Percentiles rank a stretch among this genome's conserved stretches.
Conservation (phyloP, 1,140 invertebrate genomes). For the Eurosta solidaginis region DNA sequence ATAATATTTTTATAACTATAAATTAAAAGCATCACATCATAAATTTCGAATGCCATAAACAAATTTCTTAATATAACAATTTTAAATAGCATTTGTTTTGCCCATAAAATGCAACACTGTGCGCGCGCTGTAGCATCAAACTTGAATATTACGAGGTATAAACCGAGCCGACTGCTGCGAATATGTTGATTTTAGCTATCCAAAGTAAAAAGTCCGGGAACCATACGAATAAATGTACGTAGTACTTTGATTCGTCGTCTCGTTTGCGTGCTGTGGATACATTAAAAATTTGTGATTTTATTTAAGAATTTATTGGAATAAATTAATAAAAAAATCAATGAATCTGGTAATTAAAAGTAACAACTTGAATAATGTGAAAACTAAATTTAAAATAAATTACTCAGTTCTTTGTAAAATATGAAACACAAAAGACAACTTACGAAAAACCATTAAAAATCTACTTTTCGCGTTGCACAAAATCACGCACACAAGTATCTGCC, state of each 20-base stretch:
- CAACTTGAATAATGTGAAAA: neutral
- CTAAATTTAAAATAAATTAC: neutral
- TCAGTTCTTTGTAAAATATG: neutral
- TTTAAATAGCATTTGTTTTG: neutral
- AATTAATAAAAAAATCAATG: slow-evolving; percentile 18
- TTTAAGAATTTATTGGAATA: neutral
- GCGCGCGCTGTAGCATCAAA: neutral
- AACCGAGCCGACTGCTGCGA: slow-evolving; percentile 27
- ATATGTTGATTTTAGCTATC: slow-evolving; percentile 34
- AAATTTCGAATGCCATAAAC: neutral
- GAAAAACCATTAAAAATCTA: slow-evolving; percentile 27
- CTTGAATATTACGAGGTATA: slow-evolving; percentile 26
- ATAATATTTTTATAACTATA: too few relatives aligned
- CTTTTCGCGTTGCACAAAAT: slow-evolving; percentile 36
- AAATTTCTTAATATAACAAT: neutral
- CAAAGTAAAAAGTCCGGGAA: slow-evolving; percentile 38
- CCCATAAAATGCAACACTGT: slow-evolving; percentile 32
- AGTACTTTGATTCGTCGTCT: slow-evolving; percentile 19
- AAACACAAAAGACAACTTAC: slow-evolving; percentile 3
- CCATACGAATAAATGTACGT: slow-evolving; percentile 14
- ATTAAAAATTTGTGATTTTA: slow-evolving; percentile 23
- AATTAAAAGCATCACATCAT: too few relatives aligned
- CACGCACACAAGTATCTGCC: slow-evolving; percentile 1
- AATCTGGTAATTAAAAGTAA: neutral
- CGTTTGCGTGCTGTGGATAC: neutral